Percentiles rank a stretch among this genome's conserved stretches.
Evolutionary conservation across 2,113 vertebrate genomes (phyloP).

Genomic region (Channa maculata): DNA sequence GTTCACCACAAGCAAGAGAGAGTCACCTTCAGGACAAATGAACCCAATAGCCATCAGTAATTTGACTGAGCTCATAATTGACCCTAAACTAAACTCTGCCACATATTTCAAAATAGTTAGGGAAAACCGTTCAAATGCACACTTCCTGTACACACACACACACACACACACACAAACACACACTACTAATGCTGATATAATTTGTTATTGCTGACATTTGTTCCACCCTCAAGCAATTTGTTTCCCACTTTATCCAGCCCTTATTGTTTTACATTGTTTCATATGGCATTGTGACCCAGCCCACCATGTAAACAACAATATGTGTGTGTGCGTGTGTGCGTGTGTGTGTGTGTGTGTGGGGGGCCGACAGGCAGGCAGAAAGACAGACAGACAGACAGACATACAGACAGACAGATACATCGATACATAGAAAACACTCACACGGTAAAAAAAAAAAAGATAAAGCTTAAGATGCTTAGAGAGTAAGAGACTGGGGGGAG

Average conservation of each 20-base stretch:
- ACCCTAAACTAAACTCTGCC: neutral
- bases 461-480: neutral
- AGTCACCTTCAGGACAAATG: neutral
- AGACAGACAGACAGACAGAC: neutral
- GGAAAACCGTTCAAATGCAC: neutral
- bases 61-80: neutral
- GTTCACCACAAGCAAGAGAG: neutral
- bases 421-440: neutral
- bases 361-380: too few species aligned
- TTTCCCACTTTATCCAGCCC: constrained; percentile 45
- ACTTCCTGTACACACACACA: neutral
- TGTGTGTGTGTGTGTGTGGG: too few species aligned
- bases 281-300: constrained; percentile 19
- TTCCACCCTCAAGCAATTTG: constrained; percentile 49
- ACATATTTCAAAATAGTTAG: constrained; percentile 9
- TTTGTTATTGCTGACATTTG: constrained; percentile 66
- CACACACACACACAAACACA: constrained; percentile 25
- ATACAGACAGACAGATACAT: neutral
- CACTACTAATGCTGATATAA: constrained; percentile 44
- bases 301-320: constrained; percentile 13
- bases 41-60: constrained; percentile 7
- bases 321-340: too few species aligned
- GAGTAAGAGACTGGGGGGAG: constrained; percentile 13
- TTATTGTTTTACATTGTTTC: constrained; percentile 49
- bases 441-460: too few species aligned